A percentile compares a stretch with the other conserved stretches of the same genome.
Conservation (phyloP, 2,113 vertebrate species). For the Ctenodactylus gundi region DNA sequence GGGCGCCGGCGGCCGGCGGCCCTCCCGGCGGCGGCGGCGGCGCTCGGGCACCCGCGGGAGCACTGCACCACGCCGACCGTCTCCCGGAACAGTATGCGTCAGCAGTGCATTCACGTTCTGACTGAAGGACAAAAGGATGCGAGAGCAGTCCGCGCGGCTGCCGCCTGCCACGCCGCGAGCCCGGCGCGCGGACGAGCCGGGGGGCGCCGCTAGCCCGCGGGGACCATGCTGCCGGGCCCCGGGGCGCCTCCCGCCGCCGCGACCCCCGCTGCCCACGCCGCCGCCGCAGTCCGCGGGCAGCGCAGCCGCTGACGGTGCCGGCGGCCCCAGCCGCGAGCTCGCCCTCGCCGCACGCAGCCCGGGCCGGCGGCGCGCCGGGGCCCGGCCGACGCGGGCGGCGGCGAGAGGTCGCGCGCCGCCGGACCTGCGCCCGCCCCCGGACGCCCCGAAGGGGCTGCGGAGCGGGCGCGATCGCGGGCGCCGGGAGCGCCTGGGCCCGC, state of each 20-base stretch:
- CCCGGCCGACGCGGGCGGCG: conserved; percentile 80
- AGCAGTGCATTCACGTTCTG: conserved; percentile 94
- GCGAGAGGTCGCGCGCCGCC: conserved; percentile 71
- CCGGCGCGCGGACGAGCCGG: conserved; percentile 83
- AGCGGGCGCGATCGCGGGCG: conserved; percentile 51
- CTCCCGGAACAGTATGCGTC: conserved; percentile 94
- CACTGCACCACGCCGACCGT: conserved; percentile 95
- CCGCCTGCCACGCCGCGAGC: conserved; percentile 87
- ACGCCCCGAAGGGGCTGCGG: conserved; percentile 81
- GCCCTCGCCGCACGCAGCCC: conserved; percentile 85
- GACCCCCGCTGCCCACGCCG: conserved; percentile 82
- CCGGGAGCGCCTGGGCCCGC: conserved; percentile 67
- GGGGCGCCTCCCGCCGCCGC: conserved; percentile 80
- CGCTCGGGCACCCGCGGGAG: conserved; percentile 77
- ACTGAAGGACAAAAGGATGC: conserved; percentile 97
- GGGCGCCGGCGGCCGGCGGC: conserved; percentile 48
- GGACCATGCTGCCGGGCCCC: conserved; percentile 85
- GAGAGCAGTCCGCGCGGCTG: conserved; percentile 87
- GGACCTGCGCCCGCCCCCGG: conserved; percentile 80
- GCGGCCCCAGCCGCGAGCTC: conserved; percentile 88
- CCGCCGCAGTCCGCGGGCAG: conserved; percentile 84
- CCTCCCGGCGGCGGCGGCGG: conserved; percentile 58
- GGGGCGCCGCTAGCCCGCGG: conserved; percentile 72
- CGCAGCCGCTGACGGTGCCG: conserved; percentile 84
- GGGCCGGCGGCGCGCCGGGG: conserved; percentile 77